A percentile compares a stretch with the other conserved stretches of the same genome.
phyloP scores from a whole-genome alignment of 2,113 vertebrate species.

The Triplophysa dalaica region DNA sequence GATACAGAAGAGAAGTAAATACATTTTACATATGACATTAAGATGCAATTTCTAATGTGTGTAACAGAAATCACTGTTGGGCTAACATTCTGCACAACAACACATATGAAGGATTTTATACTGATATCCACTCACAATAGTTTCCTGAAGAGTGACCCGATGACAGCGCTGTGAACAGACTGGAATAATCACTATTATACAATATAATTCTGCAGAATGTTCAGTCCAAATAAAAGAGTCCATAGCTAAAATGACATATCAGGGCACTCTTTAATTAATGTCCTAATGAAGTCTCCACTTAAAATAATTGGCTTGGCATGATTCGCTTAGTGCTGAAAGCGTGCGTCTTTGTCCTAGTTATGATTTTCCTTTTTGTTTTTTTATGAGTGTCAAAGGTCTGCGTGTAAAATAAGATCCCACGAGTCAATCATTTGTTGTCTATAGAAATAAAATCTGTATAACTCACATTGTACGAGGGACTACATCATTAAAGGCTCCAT shows the following conservation, averaged over 20 bases:
- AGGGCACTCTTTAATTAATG: conserved; percentile 33
- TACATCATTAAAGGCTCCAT: too few species aligned
- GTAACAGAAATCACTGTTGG: neutral
- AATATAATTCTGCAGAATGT: conserved; percentile 12
- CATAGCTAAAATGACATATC: conserved; percentile 29
- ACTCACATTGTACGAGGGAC: neutral
- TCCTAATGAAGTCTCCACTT: conserved; percentile 39
- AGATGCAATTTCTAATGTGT: neutral
- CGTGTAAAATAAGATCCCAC: conserved; percentile 9
- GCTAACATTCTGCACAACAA: neutral
- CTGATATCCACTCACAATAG: neutral
- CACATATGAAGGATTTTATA: neutral
- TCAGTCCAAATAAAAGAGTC: conserved; percentile 10
- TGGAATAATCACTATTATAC: conserved; percentile 19
- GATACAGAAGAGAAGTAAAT: too few species aligned
- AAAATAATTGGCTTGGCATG: conserved; percentile 36
- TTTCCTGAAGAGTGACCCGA: neutral
- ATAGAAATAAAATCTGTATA: neutral
- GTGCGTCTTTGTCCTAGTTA: conserved; percentile 34
- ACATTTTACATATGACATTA: too few species aligned
- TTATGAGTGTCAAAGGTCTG: conserved; percentile 17
- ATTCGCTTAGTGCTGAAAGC: conserved; percentile 26
- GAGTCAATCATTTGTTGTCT: conserved; percentile 18
- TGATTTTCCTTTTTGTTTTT: conserved; percentile 6
- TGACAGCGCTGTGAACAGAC: neutral